These are phyloP conservation scores for Penelope pileata DNA, from an alignment of 2,113 vertebrate species.

Conservation along the genomic window DNA sequence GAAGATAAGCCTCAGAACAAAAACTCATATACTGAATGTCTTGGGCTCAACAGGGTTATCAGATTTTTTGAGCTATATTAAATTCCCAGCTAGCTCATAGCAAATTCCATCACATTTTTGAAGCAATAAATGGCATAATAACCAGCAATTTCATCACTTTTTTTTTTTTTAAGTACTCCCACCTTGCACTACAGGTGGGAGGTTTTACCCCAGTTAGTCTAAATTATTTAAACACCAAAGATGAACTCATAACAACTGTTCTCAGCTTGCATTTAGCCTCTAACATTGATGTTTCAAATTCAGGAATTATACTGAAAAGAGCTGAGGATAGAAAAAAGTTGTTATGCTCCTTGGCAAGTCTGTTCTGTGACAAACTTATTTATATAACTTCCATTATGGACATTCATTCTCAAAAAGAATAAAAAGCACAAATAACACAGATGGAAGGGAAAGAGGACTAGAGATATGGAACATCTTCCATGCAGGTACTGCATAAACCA, in stretches of 20 bases:
- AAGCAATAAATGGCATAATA: not conserved
- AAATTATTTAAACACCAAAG: not conserved
- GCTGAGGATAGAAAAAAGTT: not conserved
- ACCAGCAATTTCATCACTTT: not conserved
- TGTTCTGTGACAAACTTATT: not conserved
- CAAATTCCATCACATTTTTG: not conserved
- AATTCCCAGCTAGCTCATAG: not conserved
- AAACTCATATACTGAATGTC: not conserved
- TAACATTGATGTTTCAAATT: not conserved
- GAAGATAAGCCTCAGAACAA: not conserved
- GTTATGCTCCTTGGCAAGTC: not conserved
- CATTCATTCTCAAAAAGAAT: not conserved
- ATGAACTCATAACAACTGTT: not conserved
- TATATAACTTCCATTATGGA: not conserved
- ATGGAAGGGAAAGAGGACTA: not conserved
- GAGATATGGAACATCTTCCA: not conserved
- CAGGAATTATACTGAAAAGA: not conserved
- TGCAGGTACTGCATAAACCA: not conserved
- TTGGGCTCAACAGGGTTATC: not conserved
- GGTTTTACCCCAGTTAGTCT: not conserved
- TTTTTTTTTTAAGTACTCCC: not conserved
- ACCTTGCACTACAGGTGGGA: not conserved
- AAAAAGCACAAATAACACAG: not conserved
- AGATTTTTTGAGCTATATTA: not conserved
- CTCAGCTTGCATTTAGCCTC: not conserved